Evolutionary conservation across 1,140 invertebrate species (phyloP).

Genomic region (Drosophila truncata): DNA sequence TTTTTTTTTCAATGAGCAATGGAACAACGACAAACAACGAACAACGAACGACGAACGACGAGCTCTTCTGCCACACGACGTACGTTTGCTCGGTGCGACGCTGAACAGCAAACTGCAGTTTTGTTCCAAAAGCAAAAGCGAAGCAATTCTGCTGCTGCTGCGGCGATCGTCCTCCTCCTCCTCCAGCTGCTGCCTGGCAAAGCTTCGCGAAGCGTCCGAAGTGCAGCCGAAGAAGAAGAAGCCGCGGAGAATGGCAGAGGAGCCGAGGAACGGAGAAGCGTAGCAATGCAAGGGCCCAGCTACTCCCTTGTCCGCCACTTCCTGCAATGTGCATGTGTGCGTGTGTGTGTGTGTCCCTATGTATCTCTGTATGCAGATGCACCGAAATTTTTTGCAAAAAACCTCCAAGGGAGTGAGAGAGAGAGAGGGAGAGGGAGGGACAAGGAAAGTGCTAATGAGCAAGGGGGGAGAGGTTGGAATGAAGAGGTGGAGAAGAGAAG

Average conservation of each 20-base stretch:
- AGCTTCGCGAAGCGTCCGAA: constrained; percentile 34
- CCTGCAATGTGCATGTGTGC: constrained; percentile 34
- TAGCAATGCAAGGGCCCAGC: not conserved
- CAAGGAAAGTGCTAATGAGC: constrained; percentile 31
- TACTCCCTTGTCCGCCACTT: constrained; percentile 13
- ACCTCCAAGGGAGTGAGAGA: not conserved
- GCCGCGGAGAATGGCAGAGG: constrained; percentile 7
- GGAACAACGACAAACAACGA: not conserved
- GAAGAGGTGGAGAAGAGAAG: not conserved
- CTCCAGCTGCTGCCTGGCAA: constrained; percentile 24
- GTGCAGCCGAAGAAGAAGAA: constrained; percentile 31
- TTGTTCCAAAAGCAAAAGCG: constrained; percentile 15
- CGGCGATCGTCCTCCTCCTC: constrained; percentile 3
- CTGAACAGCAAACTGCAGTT: constrained; percentile 74
- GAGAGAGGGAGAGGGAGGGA: not conserved
- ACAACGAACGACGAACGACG: not conserved
- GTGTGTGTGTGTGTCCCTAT: not conserved
- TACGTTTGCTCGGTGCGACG: constrained; percentile 77
- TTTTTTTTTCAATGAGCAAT: not conserved
- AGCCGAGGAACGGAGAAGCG: constrained; percentile 7
- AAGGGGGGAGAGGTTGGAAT: not conserved
- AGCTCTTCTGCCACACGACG: constrained; percentile 43
- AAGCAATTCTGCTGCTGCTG: not conserved
- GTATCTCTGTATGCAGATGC: constrained; percentile 51
- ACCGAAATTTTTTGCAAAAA: constrained; percentile 25